A percentile compares a stretch with the other conserved stretches of the same genome.
phyloP scores from a whole-genome alignment of 2,888 invertebrate genomes.

The Suillia variegata region DNA sequence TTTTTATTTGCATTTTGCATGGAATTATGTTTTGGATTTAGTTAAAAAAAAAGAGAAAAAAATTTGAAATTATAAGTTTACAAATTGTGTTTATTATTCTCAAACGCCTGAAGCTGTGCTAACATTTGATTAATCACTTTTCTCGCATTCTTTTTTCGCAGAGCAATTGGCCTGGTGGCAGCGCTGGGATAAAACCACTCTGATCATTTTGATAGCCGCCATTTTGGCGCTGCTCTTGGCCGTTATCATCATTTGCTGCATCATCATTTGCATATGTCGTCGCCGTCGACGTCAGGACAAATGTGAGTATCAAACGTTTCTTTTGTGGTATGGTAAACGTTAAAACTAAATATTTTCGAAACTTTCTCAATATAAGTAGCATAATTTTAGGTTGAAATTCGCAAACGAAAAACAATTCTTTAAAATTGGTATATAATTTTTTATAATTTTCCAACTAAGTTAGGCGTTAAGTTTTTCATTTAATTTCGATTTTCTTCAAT shows the following conservation, averaged over 20 bases:
- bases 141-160: slow-evolving; percentile 55
- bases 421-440: neutral
- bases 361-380: too few relatives aligned
- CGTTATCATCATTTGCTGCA: slow-evolving; percentile 80
- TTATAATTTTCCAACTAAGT: neutral
- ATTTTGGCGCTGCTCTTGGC: slow-evolving; percentile 72
- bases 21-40: too few relatives aligned
- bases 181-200: slow-evolving; percentile 75
- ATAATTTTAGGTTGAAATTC: neutral
- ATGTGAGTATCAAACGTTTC: slow-evolving; percentile 63
- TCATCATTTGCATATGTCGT: slow-evolving; percentile 84
- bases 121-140: too few relatives aligned
- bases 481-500: slow-evolving; percentile 1
- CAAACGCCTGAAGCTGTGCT: too few relatives aligned
- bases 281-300: slow-evolving; percentile 70
- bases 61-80: too few relatives aligned
- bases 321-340: neutral
- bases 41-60: too few relatives aligned
- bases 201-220: slow-evolving; percentile 75
- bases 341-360: neutral
- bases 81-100: too few relatives aligned
- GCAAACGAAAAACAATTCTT: slow-evolving; percentile 2
- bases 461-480: slow-evolving; percentile 10
- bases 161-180: slow-evolving; percentile 84
- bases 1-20: too few relatives aligned